These are phyloP conservation scores for Drosophila fungiperda DNA, from an alignment of 2,888 invertebrate species.

Conservation along the genomic window DNA sequence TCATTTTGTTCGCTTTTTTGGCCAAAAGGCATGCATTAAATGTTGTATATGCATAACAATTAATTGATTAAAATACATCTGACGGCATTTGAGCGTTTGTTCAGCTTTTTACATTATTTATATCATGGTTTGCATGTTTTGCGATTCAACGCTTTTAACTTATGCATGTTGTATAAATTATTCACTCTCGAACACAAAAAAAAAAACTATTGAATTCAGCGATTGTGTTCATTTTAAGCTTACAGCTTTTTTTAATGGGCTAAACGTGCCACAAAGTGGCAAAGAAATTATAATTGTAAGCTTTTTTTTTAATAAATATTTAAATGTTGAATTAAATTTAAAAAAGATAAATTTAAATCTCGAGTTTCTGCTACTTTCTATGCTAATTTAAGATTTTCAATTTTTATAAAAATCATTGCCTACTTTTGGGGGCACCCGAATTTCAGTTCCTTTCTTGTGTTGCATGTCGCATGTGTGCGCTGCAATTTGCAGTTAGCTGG, in stretches of 20 bases:
- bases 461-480: not conserved
- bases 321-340: not conserved
- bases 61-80: slow-evolving; percentile 32
- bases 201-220: not conserved
- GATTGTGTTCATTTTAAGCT: not conserved
- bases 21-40: slow-evolving; percentile 3
- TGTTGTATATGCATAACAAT: slow-evolving; percentile 19
- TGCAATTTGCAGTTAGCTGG: slow-evolving; percentile 6
- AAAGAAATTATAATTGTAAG: not conserved
- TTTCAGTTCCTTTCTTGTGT: slow-evolving; percentile 16
- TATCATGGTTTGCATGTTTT: slow-evolving; percentile 1
- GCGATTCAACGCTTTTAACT: not conserved
- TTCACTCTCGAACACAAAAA: not conserved
- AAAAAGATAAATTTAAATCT: not conserved
- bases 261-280: slow-evolving; percentile 2
- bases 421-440: slow-evolving; percentile 41
- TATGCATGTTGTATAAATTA: not conserved
- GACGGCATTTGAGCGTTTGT: slow-evolving; percentile 1
- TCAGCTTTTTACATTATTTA: not conserved
- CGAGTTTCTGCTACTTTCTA: too few species aligned
- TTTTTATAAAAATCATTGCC: slow-evolving; percentile 18
- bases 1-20: slow-evolving; percentile 1
- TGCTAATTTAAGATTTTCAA: not conserved
- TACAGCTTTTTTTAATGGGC: not conserved
- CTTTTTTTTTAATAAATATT: not conserved